Percentiles rank a stretch among this genome's conserved stretches.
These are phyloP conservation scores for Sporophila hypoxantha DNA, from an alignment of 2,113 vertebrate genomes.

Conservation along the genomic window DNA sequence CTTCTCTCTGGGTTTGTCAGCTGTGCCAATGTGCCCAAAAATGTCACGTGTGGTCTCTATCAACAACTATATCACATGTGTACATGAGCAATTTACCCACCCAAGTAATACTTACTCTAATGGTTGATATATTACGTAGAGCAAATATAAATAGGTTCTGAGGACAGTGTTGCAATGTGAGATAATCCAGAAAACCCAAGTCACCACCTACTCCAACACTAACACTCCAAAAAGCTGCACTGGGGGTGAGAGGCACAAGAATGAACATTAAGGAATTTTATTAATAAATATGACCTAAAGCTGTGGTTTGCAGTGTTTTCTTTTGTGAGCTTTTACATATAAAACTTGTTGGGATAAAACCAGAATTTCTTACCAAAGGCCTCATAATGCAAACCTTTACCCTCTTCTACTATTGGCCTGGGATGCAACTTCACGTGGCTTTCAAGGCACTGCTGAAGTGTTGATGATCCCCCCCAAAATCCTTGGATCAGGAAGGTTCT, in stretches of 20 bases:
- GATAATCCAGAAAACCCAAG: constrained; percentile 8
- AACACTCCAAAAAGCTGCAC: background rate
- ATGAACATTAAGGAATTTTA: background rate
- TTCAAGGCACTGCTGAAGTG: background rate
- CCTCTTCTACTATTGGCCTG: background rate
- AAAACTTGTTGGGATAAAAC: background rate
- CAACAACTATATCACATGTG: background rate
- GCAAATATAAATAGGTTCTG: constrained; percentile 48
- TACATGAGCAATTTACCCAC: background rate
- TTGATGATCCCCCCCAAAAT: background rate
- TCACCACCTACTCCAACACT: background rate
- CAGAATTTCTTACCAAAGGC: background rate
- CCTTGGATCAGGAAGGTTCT: background rate
- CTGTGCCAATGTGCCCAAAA: background rate
- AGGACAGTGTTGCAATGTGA: background rate
- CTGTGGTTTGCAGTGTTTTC: background rate
- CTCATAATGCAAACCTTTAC: background rate
- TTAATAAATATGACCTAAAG: background rate
- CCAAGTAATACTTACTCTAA: constrained; percentile 7
- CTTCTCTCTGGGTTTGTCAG: background rate
- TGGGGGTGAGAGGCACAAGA: background rate
- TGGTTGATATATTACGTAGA: constrained; percentile 16
- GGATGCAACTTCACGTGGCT: background rate
- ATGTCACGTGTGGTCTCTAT: constrained; percentile 6
- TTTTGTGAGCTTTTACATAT: background rate